Base-by-base conservation (phyloP, 2,888 invertebrate species). In the Elysia crispata region DNA sequence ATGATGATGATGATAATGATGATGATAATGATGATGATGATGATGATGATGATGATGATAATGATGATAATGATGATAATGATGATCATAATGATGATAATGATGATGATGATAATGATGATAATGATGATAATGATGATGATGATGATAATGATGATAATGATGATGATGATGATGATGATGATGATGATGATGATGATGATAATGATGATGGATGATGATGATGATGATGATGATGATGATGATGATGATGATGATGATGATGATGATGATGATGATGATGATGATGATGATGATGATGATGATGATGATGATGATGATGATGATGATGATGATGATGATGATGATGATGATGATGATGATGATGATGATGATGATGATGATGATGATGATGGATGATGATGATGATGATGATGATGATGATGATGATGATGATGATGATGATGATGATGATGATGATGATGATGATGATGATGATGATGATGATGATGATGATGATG, bases 401-500 rank as follows among this genome's bases (percentile, higher is more conserved):
- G n/a, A n/a, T n/a, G n/a, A n/a, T 54, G 54, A 54, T 54, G 54
- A 54, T 54, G 54, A 54, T 54, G 54, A 54, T 54, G 54, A 54
- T 54, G 54, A 54, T 54, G 23, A 64, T 64, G 23, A 54, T 54
- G 18, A 54, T 54, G 18, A 54, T 54, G 18, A 54, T n/a, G n/a
- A n/a, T n/a, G n/a, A n/a, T n/a, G n/a, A n/a, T n/a, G 18, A 54
- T 54, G 54, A 54, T 54, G 18, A 54, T 54, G 18, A 54, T 54
- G 18, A 54, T 54, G 18, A 54, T 54, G 54, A 54, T 54, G 18
- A n/a, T n/a, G 54, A 54, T 13, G 18, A 64, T 64, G 64, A 64
- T 64, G 64, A 64, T 64, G 64, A 64, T 64, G 64, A 64, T 64
- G 64, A 64, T 64, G 23, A 64, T 64, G 64, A 64, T 64, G 64